Percentiles rank a stretch among this genome's conserved stretches.
These are phyloP conservation scores for Lordiphosa collinella DNA, from an alignment of 1,140 invertebrate species.

Conservation along the genomic window DNA sequence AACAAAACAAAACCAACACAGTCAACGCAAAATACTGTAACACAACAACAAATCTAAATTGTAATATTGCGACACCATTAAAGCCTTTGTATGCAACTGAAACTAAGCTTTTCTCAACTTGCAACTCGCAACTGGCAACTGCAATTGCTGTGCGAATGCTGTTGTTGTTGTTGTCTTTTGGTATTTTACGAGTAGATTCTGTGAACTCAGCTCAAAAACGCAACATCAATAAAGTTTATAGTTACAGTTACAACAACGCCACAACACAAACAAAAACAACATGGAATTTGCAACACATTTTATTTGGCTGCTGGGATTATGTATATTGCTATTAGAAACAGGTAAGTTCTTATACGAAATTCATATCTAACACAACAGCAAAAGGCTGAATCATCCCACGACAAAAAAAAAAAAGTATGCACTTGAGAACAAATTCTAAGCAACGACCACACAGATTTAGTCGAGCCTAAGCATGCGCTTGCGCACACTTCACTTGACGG, in stretches of 20 bases:
- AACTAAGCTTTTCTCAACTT: slow-evolving; percentile 47
- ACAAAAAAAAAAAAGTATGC: background rate
- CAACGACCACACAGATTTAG: background rate
- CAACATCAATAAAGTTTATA: slow-evolving; percentile 58
- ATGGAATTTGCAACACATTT: slow-evolving; percentile 58
- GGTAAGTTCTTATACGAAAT: slow-evolving; percentile 30
- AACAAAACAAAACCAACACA: slow-evolving; percentile 32
- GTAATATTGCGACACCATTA: slow-evolving; percentile 55
- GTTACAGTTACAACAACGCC: slow-evolving; percentile 64
- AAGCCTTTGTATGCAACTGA: slow-evolving; percentile 52
- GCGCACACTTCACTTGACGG: slow-evolving; percentile 9
- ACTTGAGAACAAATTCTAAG: slow-evolving; percentile 14
- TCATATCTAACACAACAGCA: too few relatives aligned
- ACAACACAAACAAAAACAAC: slow-evolving; percentile 41
- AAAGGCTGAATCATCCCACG: slow-evolving; percentile 23
- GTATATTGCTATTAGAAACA: slow-evolving; percentile 52
- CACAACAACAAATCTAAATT: slow-evolving; percentile 61
- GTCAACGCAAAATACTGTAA: slow-evolving; percentile 42
- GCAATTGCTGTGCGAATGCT: slow-evolving; percentile 10
- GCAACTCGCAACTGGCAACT: background rate
- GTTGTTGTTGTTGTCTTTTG: slow-evolving; percentile 30
- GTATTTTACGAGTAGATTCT: slow-evolving; percentile 53
- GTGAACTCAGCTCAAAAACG: slow-evolving; percentile 57
- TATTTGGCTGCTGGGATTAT: slow-evolving; percentile 61
- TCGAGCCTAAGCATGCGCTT: background rate